Conservation (phyloP, 2,888 invertebrate genomes). For the Eulithis prunata region DNA sequence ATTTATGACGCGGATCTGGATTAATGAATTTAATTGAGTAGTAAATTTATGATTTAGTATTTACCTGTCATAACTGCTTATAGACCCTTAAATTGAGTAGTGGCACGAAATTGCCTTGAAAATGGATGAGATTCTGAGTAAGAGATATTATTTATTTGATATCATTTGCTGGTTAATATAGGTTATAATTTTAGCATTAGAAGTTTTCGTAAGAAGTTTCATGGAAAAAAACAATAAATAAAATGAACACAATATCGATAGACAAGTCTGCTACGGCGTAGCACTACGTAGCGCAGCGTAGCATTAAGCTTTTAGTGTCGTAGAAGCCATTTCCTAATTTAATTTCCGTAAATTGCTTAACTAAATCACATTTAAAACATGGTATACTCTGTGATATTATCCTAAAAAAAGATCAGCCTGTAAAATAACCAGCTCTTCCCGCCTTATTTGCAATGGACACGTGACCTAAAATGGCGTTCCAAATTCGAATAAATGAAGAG, state of each 20-base stretch:
- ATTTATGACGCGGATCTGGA: conserved; percentile 22
- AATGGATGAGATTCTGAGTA: too few relatives aligned
- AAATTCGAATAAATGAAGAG: conserved; percentile 79
- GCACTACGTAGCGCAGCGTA: conserved; percentile 21
- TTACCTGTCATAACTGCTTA: too few relatives aligned
- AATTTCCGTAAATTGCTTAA: not conserved
- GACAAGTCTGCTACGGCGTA: conserved; percentile 24
- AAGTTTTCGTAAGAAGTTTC: too few relatives aligned
- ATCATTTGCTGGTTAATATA: too few relatives aligned
- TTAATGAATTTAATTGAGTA: conserved; percentile 9
- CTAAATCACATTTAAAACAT: too few relatives aligned
- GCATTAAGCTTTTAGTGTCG: conserved; percentile 1
- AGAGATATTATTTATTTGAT: too few relatives aligned
- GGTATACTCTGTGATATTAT: not conserved
- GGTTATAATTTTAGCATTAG: too few relatives aligned
- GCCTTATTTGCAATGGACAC: conserved; percentile 68
- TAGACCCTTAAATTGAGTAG: too few relatives aligned
- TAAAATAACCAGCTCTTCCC: conserved; percentile 48
- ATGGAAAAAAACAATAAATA: not conserved
- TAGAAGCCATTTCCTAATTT: not conserved
- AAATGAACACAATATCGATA: not conserved
- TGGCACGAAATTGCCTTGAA: too few relatives aligned
- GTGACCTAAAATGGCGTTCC: conserved; percentile 75
- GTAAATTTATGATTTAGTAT: not conserved
- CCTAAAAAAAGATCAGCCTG: conserved; percentile 46